Conservation (phyloP, 2,888 invertebrate genomes). For the Limnephilus auricula region DNA sequence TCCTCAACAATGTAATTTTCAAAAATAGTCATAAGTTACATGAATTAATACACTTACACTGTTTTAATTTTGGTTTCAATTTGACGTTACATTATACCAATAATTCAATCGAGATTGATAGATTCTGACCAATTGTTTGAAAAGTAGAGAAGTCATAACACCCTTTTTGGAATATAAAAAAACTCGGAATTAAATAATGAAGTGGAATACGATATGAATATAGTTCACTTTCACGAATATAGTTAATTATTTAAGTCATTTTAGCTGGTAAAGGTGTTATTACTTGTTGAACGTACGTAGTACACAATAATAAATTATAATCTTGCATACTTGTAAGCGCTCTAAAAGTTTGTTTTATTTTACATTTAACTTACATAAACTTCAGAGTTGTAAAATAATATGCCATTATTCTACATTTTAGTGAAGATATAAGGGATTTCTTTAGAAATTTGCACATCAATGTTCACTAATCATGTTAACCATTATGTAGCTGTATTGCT, state of each 20-base stretch:
- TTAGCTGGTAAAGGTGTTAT: background rate
- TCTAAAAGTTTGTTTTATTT: background rate
- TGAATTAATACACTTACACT: background rate
- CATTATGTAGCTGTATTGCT: constrained; percentile 31
- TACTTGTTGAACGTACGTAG: background rate
- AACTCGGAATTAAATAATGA: background rate
- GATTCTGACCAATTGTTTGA: background rate
- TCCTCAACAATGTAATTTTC: background rate
- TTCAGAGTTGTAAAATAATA: background rate
- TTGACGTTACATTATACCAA: background rate
- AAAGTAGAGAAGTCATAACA: background rate
- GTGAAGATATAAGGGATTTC: constrained; percentile 4
- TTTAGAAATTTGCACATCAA: background rate
- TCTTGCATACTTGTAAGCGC: background rate
- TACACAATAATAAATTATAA: background rate
- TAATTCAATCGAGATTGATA: background rate
- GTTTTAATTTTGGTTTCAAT: too few relatives aligned
- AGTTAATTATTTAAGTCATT: background rate
- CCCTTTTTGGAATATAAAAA: background rate
- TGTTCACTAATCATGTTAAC: constrained; percentile 27
- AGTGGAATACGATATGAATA: background rate
- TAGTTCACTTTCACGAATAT: background rate
- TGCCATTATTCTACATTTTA: constrained; percentile 43
- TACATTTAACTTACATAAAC: constrained; percentile 21
- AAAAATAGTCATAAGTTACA: background rate